Evolutionary conservation across 1,140 invertebrate genomes (phyloP).

Genomic region (Arion vulgaris): DNA sequence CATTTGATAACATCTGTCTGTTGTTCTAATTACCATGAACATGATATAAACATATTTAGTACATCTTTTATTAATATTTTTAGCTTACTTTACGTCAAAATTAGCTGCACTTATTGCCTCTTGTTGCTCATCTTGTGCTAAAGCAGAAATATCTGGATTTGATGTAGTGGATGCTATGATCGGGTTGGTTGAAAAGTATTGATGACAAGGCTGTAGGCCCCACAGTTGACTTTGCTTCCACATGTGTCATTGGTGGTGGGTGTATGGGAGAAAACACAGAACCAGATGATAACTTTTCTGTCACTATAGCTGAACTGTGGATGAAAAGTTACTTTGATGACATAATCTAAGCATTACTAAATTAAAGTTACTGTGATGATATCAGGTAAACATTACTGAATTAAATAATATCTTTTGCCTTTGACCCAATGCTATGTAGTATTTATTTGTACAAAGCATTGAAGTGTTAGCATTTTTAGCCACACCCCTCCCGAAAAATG

Average conservation of each 20-base stretch:
- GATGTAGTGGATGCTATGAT: conserved; percentile 23
- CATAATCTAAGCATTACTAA: no score
- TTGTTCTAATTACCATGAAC: no score
- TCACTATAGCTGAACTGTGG: conserved; percentile 38
- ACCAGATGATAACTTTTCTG: conserved; percentile 47
- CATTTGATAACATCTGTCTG: no score
- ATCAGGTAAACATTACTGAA: no score
- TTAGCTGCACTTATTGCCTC: not conserved
- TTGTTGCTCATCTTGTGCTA: not conserved
- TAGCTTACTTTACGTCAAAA: not conserved
- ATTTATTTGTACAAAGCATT: no score
- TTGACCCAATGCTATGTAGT: no score
- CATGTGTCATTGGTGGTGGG: conserved; percentile 61
- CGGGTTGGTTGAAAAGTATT: conserved; percentile 41
- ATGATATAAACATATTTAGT: no score
- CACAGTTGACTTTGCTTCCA: not conserved
- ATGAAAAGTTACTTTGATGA: not conserved
- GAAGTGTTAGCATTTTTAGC: no score
- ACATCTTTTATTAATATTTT: no score
- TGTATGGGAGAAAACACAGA: conserved; percentile 68
- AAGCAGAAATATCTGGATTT: not conserved
- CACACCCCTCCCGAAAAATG: no score
- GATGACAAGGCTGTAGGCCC: not conserved
- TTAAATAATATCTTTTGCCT: no score
- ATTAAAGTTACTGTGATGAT: no score